Evolutionary conservation across 1,140 invertebrate genomes (phyloP).

Genomic region (Planococcus citri): DNA sequence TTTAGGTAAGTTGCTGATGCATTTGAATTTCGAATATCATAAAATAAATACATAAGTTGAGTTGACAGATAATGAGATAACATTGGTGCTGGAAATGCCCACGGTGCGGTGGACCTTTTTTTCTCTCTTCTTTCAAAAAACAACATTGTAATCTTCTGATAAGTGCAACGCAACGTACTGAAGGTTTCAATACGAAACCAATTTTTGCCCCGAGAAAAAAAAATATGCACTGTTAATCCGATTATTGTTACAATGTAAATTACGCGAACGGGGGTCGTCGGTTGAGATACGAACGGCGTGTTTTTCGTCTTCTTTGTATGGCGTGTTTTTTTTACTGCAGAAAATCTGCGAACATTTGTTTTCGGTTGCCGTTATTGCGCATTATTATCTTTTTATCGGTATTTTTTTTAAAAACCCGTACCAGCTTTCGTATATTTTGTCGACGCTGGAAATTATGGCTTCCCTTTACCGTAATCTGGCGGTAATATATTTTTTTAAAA

Average conservation of each 20-base stretch:
- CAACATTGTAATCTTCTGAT: too few species aligned
- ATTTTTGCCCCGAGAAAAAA: too few species aligned
- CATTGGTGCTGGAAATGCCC: too few species aligned
- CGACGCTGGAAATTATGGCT: background rate
- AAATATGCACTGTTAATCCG: background rate
- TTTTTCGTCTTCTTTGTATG: background rate
- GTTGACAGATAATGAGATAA: too few species aligned
- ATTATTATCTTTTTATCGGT: conserved; percentile 4
- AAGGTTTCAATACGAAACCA: too few species aligned
- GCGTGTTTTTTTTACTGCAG: background rate
- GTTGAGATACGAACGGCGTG: background rate
- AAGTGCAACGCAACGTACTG: too few species aligned
- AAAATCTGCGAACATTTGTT: conserved; percentile 7
- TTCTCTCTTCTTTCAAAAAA: too few species aligned
- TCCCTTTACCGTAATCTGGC: background rate
- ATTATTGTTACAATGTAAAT: background rate
- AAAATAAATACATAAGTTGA: too few species aligned
- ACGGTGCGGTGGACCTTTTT: too few species aligned
- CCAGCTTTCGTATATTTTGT: background rate
- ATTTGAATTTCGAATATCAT: too few species aligned
- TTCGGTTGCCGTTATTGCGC: background rate
- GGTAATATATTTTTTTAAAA: background rate
- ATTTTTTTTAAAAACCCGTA: background rate
- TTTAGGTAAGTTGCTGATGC: too few species aligned
- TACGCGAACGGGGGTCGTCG: background rate